Conservation (phyloP, 2,888 invertebrate genomes). For the Beris morrisii region DNA sequence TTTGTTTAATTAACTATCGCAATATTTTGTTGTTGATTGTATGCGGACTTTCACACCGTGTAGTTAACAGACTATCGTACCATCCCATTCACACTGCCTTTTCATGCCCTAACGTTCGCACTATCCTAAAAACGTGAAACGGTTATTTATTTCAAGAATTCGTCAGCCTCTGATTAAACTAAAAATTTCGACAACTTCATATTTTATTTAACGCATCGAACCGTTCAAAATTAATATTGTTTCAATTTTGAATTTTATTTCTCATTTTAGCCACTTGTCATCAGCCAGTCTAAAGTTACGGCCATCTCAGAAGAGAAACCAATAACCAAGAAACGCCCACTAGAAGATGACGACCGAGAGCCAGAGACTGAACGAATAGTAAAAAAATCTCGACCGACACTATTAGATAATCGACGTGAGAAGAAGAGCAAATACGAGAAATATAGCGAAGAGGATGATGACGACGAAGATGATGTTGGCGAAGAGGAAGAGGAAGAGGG, state of each 20-base stretch:
- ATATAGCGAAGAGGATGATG: conserved; percentile 41
- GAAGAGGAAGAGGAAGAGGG: conserved; percentile 46
- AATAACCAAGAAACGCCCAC: conserved; percentile 44
- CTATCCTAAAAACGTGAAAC: no score
- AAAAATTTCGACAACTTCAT: no score
- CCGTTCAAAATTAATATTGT: no score
- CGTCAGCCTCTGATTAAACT: no score
- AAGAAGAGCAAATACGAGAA: conserved; percentile 52
- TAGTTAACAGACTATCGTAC: no score
- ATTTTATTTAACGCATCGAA: no score
- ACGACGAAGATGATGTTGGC: conserved; percentile 44
- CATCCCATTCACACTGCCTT: no score
- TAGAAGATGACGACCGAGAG: conserved; percentile 34
- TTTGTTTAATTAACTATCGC: no score
- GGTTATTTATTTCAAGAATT: no score
- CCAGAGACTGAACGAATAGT: conserved; percentile 43
- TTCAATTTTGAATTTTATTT: neutral
- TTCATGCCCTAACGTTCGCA: no score
- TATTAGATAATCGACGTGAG: conserved; percentile 49
- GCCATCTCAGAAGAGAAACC: conserved; percentile 34
- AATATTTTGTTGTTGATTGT: no score
- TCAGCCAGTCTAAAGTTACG: conserved; percentile 49
- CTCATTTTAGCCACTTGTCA: conserved; percentile 47
- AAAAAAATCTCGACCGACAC: conserved; percentile 49
- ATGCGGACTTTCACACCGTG: no score